These are phyloP conservation scores for Centropus bengalensis DNA, from an alignment of 2,113 vertebrate genomes.

Conservation along the genomic window DNA sequence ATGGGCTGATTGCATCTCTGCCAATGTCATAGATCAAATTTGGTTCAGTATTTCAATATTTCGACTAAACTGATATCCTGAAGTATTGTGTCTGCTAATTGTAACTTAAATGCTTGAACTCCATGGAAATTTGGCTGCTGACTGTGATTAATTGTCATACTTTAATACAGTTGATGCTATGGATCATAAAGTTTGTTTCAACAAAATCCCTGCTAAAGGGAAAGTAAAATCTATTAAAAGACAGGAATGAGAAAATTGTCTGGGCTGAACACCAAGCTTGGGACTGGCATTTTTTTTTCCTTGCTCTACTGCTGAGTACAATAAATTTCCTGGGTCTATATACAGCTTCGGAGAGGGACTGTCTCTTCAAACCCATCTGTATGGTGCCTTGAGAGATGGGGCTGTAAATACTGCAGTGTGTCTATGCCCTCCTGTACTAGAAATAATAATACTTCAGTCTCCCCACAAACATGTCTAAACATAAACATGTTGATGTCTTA, in stretches of 20 bases:
- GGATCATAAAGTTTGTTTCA: constrained; percentile 39
- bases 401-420: not conserved
- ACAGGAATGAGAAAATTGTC: not conserved
- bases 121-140: not conserved
- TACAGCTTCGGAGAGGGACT: not conserved
- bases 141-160: constrained; percentile 33
- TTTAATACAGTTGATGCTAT: not conserved
- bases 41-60: not conserved
- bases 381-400: not conserved
- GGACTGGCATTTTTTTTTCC: not conserved
- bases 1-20: not conserved
- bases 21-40: constrained; percentile 29
- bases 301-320: constrained; percentile 22
- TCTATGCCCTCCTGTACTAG: rapidly evolving
- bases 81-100: constrained; percentile 49
- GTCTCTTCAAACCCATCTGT: not conserved
- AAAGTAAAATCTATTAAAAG: not conserved
- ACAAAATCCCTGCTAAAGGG: not conserved
- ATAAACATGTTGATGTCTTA: not conserved
- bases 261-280: constrained; percentile 11
- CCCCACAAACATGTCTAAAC: not conserved
- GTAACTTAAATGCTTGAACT: constrained; percentile 37
- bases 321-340: not conserved
- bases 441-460: not conserved
- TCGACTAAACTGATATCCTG: not conserved